Base-by-base conservation (phyloP, 2,113 vertebrate species). In the Ceyx margarethae region DNA sequence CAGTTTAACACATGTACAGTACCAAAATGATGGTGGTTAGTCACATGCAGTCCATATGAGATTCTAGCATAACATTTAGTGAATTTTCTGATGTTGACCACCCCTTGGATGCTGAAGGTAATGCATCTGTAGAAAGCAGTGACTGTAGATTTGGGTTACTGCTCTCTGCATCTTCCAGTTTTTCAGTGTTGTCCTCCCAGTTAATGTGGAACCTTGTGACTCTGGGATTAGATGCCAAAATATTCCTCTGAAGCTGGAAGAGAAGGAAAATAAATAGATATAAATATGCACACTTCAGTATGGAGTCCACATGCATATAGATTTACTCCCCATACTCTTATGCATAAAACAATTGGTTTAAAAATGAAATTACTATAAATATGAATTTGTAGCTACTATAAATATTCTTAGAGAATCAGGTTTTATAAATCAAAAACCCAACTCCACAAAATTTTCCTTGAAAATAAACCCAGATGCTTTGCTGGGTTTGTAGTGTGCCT, bases 31-130 rank as follows among this genome's bases (percentile, higher is more conserved):
- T 87, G 96, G 91, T 88, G 92, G 83, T 87, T 91, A 87, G 97
- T 98, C 98, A 98, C 98, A 98, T 97, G 96, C 98, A 98, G 98
- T 98, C 98, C 98, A 98, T 98, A 94, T 98, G 98, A 95, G 98
- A 98, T 96, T 98, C 98, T 98, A 98, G 96, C 98, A 98, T 98
- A 68, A 98, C 97, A 95, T 98, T 98, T 91, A 98, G 88, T 68
- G 98, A 98, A 67, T 98, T 98, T 96, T 98, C 98, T 94, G 98
- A 98, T 54, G 97, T 98, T 87, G 98, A 97, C 97, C 98, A 98
- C 43, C 97, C 98, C 95, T 98, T 98, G 77, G 98, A 98, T 53
- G 98, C 98, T 91, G 98, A 98, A 89, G 98, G 97, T 95, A 98
- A 95, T 18, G 97, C 97, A 93, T 98, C 98, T 97, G 98, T 97